These are phyloP conservation scores for Ictalurus punctatus DNA, from an alignment of 2,113 vertebrate genomes.

Conservation along the genomic window DNA sequence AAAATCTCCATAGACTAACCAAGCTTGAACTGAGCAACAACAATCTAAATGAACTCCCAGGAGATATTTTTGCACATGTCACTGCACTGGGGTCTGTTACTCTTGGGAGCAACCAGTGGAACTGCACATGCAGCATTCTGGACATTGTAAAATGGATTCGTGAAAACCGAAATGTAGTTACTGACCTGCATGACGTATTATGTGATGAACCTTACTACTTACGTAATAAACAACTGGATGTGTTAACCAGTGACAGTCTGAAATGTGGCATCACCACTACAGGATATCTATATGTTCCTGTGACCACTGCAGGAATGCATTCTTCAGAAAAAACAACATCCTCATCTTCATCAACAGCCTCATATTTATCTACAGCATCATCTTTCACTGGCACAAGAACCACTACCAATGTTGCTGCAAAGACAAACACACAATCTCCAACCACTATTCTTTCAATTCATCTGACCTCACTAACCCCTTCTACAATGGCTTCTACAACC, in stretches of 20 bases:
- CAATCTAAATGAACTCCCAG: conserved; percentile 58
- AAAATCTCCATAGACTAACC: conserved; percentile 64
- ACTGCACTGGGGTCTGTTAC: conserved; percentile 37
- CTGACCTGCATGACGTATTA: conserved; percentile 53
- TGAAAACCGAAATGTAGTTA: conserved; percentile 59
- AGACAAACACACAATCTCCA: neutral
- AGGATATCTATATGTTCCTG: neutral
- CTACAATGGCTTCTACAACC: neutral
- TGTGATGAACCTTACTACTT: conserved; percentile 60
- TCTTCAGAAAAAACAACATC: neutral
- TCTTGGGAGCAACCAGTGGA: conserved; percentile 79
- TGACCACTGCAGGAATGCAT: neutral
- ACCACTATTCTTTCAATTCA: neutral
- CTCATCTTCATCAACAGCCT: no score
- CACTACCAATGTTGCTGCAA: neutral
- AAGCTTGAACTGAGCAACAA: conserved; percentile 66
- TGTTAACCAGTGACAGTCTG: conserved; percentile 59
- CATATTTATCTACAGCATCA: neutral
- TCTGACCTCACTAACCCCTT: no score
- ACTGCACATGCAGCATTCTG: conserved; percentile 78
- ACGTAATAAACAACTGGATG: conserved; percentile 45
- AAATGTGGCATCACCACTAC: conserved; percentile 23
- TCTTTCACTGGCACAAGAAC: neutral
- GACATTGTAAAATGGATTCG: conserved; percentile 77
- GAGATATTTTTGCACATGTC: conserved; percentile 60